phyloP scores from a whole-genome alignment of 2,113 vertebrate species.

The Psettodes erumei region DNA sequence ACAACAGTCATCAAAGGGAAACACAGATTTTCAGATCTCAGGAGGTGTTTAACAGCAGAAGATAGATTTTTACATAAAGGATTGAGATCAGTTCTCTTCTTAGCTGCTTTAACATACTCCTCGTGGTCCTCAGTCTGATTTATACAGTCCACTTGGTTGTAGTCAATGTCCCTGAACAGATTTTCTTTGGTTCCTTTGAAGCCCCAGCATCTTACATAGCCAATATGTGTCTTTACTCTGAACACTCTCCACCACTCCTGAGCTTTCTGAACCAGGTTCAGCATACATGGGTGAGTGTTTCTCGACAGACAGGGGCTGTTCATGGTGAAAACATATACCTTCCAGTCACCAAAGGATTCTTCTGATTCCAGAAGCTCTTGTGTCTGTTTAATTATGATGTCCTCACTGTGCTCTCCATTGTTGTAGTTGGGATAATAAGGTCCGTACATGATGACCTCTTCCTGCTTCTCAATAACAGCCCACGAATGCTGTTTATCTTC shows the following conservation, averaged over 20 bases:
- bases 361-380: slow-evolving; percentile 61
- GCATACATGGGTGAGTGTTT: slow-evolving; percentile 60
- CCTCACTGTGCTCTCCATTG: slow-evolving; percentile 65
- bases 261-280: slow-evolving; percentile 64
- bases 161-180: slow-evolving; percentile 58
- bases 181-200: slow-evolving; percentile 71
- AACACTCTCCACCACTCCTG: slow-evolving; percentile 59
- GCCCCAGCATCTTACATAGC: slow-evolving; percentile 68
- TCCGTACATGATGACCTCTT: slow-evolving; percentile 68
- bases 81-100: slow-evolving; percentile 11
- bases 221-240: slow-evolving; percentile 61
- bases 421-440: slow-evolving; percentile 69
- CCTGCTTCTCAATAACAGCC: slow-evolving; percentile 64
- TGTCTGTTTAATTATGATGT: slow-evolving; percentile 64
- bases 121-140: slow-evolving; percentile 37
- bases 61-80: slow-evolving; percentile 55
- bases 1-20: not conserved
- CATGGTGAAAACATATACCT: slow-evolving; percentile 63
- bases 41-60: slow-evolving; percentile 35
- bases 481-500: slow-evolving; percentile 69
- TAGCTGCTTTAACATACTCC: slow-evolving; percentile 41
- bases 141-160: slow-evolving; percentile 46
- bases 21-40: not conserved
- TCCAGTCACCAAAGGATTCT: slow-evolving; percentile 4
- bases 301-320: slow-evolving; percentile 73